phyloP scores from a whole-genome alignment of 2,797 vertebrate genomes.

The Rhincodon typus region DNA sequence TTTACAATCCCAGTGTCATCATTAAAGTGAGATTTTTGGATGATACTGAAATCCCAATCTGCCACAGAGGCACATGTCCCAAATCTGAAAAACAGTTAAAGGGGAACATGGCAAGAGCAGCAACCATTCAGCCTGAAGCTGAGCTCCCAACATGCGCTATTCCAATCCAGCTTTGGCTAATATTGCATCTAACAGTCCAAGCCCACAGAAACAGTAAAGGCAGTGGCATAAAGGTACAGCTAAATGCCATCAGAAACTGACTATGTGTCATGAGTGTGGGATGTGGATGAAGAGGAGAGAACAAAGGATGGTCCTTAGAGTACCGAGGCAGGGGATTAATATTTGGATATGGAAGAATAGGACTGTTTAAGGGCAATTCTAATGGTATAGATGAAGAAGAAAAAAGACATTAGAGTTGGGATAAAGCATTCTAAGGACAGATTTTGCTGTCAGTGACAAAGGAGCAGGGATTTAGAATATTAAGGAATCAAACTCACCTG shows the following conservation, averaged over 20 bases:
- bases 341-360: too few relatives aligned
- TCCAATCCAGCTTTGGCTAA: not conserved
- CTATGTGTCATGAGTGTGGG: not conserved
- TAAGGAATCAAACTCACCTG: not conserved
- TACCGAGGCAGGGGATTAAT: too few relatives aligned
- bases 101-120: not conserved
- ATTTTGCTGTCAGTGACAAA: too few relatives aligned
- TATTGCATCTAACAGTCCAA: not conserved
- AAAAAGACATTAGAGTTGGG: too few relatives aligned
- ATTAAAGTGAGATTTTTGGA: not conserved
- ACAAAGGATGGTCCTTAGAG: not conserved
- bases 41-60: not conserved
- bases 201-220: not conserved
- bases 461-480: too few relatives aligned
- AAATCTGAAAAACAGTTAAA: not conserved
- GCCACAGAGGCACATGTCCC: not conserved
- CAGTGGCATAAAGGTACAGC: not conserved
- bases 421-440: too few relatives aligned
- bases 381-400: too few relatives aligned
- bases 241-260: not conserved
- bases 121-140: not conserved
- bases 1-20: not conserved
- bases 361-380: too few relatives aligned
- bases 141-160: too few relatives aligned
- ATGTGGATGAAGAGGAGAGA: not conserved